A percentile compares a stretch with the other conserved stretches of the same genome.
phyloP scores from a whole-genome alignment of 2,797 vertebrate genomes.

The Diglossa cyanea region DNA sequence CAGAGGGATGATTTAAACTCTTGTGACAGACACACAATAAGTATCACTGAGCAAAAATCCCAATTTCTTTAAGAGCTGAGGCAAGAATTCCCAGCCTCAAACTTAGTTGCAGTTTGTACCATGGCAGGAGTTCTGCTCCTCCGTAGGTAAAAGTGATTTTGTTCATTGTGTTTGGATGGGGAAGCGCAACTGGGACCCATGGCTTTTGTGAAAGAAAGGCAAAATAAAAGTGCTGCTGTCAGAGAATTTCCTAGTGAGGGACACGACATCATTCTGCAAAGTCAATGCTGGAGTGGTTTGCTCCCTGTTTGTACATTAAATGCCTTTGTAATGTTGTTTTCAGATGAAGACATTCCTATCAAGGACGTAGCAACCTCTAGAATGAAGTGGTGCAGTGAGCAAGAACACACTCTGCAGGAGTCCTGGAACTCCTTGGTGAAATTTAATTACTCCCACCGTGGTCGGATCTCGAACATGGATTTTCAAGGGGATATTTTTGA shows the following conservation, averaged over 20 bases:
- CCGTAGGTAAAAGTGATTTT: not conserved
- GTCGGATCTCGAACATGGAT: conserved; percentile 88
- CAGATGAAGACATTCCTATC: conserved; percentile 74
- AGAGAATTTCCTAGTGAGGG: not conserved
- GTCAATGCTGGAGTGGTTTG: not conserved
- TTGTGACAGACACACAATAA: not conserved
- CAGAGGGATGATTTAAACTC: not conserved
- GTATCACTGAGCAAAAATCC: not conserved
- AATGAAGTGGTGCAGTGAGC: conserved; percentile 75
- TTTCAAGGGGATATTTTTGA: conserved; percentile 91
- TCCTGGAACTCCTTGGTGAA: conserved; percentile 91
- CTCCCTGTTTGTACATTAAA: not conserved
- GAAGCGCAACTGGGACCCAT: not conserved
- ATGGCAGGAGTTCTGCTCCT: not conserved
- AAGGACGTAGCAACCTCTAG: conserved; percentile 53
- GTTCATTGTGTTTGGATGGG: not conserved
- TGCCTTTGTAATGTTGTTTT: conserved; percentile 34
- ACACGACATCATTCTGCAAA: not conserved
- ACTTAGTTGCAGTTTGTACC: not conserved
- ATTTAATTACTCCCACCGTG: conserved; percentile 91
- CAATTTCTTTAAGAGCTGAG: not conserved
- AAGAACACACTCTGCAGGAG: conserved; percentile 85
- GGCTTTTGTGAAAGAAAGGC: not conserved
- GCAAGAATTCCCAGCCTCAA: not conserved
- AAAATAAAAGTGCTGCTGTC: not conserved